A percentile compares a stretch with the other conserved stretches of the same genome.
phyloP scores from a whole-genome alignment of 2,113 vertebrate genomes.

The Peromyscus maniculatus region DNA sequence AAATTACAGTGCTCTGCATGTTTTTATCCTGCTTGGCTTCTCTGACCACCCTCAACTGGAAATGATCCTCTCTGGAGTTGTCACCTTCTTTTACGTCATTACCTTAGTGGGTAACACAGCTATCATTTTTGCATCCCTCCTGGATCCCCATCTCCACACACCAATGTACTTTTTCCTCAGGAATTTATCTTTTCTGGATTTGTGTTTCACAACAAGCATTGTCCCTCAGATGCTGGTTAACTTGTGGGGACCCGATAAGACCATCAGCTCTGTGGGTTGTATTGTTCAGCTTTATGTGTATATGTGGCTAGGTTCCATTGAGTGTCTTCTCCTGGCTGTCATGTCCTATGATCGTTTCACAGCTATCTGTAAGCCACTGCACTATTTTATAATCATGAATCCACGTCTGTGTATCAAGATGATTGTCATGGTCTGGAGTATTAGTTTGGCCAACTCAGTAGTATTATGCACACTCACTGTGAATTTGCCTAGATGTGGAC shows the following conservation, averaged over 20 bases:
- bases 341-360: conserved; percentile 73
- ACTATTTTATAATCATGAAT: conserved; percentile 66
- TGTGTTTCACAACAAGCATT: conserved; percentile 75
- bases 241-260: conserved; percentile 68
- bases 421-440: conserved; percentile 33
- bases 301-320: conserved; percentile 65
- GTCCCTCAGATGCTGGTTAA: conserved; percentile 76
- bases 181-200: conserved; percentile 74
- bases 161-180: conserved; percentile 78
- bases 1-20: not conserved
- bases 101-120: conserved; percentile 64
- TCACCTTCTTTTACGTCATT: conserved; percentile 60
- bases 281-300: conserved; percentile 61
- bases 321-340: conserved; percentile 71
- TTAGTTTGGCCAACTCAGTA: conserved; percentile 54
- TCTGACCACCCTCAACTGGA: conserved; percentile 53
- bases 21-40: conserved; percentile 74
- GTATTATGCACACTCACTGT: conserved; percentile 61
- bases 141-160: conserved; percentile 64
- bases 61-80: conserved; percentile 58
- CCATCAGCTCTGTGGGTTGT: conserved; percentile 67
- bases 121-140: conserved; percentile 61
- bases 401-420: conserved; percentile 57
- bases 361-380: conserved; percentile 72
- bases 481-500: conserved; percentile 71